These are phyloP conservation scores for Pantala flavescens DNA, from an alignment of 1,140 invertebrate species.

Conservation along the genomic window DNA sequence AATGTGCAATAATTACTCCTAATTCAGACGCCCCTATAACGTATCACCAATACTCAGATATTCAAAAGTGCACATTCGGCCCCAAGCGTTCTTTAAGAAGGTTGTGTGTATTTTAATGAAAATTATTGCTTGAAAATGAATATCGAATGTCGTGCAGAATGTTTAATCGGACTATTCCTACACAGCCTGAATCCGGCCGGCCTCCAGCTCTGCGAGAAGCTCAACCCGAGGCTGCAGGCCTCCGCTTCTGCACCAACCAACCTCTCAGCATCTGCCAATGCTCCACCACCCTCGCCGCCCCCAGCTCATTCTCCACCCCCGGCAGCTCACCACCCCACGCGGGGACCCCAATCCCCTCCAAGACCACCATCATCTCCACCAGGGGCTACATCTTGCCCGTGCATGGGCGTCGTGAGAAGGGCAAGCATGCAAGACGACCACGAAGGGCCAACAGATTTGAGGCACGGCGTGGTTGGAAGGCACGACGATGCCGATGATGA, in stretches of 20 bases:
- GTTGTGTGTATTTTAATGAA: too few species aligned
- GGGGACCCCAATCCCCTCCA: neutral
- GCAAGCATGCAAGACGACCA: neutral
- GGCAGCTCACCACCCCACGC: neutral
- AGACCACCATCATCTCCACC: neutral
- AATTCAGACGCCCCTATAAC: too few species aligned
- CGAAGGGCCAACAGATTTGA: neutral
- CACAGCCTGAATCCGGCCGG: neutral
- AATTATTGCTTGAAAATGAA: too few species aligned
- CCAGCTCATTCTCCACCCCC: neutral
- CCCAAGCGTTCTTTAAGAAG: too few species aligned
- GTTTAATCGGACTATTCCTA: neutral
- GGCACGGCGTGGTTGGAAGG: neutral
- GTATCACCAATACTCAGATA: too few species aligned
- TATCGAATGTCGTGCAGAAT: too few species aligned
- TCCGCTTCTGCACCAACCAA: neutral
- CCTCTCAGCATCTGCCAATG: neutral
- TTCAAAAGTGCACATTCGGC: too few species aligned
- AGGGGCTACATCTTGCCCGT: neutral
- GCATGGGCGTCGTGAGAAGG: neutral
- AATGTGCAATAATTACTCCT: too few species aligned
- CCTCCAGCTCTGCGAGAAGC: constrained; percentile 6
- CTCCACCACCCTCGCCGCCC: neutral
- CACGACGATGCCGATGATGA: neutral
- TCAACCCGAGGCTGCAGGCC: neutral